Conservation (phyloP, 2,113 vertebrate genomes). For the Oenanthe oenanthe region DNA sequence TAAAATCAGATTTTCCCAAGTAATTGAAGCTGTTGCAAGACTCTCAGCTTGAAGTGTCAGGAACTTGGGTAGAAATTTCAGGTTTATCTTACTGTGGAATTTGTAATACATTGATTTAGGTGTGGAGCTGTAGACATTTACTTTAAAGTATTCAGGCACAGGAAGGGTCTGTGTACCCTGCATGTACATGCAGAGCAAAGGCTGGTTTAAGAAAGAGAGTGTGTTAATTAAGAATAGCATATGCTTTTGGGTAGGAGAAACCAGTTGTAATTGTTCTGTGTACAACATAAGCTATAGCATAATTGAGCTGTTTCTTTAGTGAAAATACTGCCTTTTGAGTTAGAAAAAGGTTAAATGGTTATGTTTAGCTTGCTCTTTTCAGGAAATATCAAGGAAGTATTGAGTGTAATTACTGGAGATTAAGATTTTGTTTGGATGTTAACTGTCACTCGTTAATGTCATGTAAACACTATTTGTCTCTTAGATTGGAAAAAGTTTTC, state of each 20-base stretch:
- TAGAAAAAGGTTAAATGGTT: neutral
- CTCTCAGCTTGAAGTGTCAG: neutral
- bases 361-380: neutral
- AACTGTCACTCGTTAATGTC: neutral
- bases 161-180: neutral
- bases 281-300: neutral
- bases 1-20: neutral
- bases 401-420: slow-evolving; percentile 17
- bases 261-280: neutral
- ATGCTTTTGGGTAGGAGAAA: neutral
- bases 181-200: neutral
- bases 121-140: neutral
- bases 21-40: neutral
- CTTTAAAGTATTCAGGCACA: neutral
- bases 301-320: neutral
- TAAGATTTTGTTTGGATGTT: neutral
- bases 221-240: neutral
- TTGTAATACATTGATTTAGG: neutral
- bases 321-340: neutral
- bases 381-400: neutral
- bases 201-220: neutral
- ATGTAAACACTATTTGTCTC: neutral
- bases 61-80: neutral
- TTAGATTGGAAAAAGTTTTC: neutral
- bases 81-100: neutral